Conservation (phyloP, 1,140 invertebrate genomes). For the Ceratosolen fusciceps region DNA sequence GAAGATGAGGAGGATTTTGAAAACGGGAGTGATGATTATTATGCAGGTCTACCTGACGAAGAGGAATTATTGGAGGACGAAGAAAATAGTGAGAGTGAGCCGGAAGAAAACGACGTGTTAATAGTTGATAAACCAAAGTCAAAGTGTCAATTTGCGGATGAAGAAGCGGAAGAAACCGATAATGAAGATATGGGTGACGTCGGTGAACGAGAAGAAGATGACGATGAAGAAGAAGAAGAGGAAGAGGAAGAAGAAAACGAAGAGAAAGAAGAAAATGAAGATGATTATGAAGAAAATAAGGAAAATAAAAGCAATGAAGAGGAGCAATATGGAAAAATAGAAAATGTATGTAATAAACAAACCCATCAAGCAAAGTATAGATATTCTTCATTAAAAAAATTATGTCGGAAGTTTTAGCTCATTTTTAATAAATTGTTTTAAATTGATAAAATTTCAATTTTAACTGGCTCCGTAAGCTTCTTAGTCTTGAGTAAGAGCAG, state of each 20-base stretch:
- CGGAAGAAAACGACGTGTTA: constrained; percentile 58
- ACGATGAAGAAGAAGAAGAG: constrained; percentile 63
- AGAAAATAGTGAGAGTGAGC: constrained; percentile 60
- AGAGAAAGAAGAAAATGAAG: constrained; percentile 55
- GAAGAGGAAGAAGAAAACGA: constrained; percentile 60
- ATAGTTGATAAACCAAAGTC: constrained; percentile 57
- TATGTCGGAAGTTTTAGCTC: too few relatives aligned
- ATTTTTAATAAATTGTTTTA: background rate
- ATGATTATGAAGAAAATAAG: constrained; percentile 52
- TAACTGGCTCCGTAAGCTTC: background rate
- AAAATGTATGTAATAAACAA: background rate
- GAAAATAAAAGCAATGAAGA: constrained; percentile 30
- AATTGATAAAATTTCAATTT: background rate
- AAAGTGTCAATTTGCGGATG: constrained; percentile 60
- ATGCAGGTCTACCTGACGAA: constrained; percentile 48
- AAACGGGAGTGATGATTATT: constrained; percentile 54
- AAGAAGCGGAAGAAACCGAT: constrained; percentile 66
- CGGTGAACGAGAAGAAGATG: constrained; percentile 65
- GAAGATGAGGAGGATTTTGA: constrained; percentile 55
- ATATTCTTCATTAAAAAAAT: too few relatives aligned
- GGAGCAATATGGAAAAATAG: background rate
- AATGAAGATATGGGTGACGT: constrained; percentile 59
- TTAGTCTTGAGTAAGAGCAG: too few relatives aligned
- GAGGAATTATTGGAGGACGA: constrained; percentile 59
- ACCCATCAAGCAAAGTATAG: too few relatives aligned